Evolutionary conservation across 2,113 vertebrate genomes (phyloP), one percentile per base, ranked within the genome.

Genomic region (Festucalex cinctus): DNA sequence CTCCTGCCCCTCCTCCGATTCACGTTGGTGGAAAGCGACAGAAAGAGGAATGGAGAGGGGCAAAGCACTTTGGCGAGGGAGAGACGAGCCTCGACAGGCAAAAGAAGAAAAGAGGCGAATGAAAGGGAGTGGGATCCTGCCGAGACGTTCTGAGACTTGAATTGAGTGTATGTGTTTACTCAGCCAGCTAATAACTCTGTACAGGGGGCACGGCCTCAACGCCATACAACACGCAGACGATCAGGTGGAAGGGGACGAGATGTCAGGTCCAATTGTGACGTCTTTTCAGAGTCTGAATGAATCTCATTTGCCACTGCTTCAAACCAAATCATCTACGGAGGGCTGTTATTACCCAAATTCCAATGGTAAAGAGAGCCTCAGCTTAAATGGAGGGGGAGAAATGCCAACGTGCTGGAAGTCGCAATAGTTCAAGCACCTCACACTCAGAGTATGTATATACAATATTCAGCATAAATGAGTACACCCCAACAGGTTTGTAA

Each of bases 131-230:
- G 26, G 57, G 75, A 83, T 71, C 80, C 82, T 48, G 22, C 69
- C 68, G 77, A 69, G 81, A 77, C 46, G 59, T 72, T 80, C 70
- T 71, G 74, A 83, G 74, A 83, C 80, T 74, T 84, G 82, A 86
- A 76, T 69, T 76, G 80, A 83, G 79, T 87, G 74, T 85, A 83
- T 86, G 85, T 80, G 89, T 88, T 89, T 89, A 87, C 80, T 88
- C 87, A 89, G 86, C 83, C 85, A 89, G 85, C 77, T 86, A 88
- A 89, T 88, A 86, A 88, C 85, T 84, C 82, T 81, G 85, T 77
- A 88, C 86, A 88, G 85, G 78, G 89, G 85, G 74, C 85, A 85
- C 63, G 79, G 85, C 79, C 83, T 83, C 26, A 46, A 68, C 83
- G 79, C 81, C 80, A 83, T 79, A 77, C 84, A 68, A 35, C 83